Conservation (phyloP, 2,113 vertebrate species). For the Saimiri boliviensis region DNA sequence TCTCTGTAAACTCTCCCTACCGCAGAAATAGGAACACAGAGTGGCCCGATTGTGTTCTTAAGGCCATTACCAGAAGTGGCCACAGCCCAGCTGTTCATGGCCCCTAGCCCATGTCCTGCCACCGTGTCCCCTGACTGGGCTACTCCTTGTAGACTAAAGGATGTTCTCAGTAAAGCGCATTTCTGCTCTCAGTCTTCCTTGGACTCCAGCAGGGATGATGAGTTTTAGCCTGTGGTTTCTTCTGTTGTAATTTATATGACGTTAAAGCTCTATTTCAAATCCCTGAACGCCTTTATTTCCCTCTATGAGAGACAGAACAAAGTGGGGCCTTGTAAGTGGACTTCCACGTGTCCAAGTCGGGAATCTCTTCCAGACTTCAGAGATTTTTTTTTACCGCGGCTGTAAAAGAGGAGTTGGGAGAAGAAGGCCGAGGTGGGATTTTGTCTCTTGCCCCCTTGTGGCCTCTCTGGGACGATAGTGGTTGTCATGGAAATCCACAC, state of each 20-base stretch:
- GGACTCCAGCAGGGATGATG: not conserved
- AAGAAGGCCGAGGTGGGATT: not conserved
- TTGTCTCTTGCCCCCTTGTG: not conserved
- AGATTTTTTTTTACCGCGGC: not conserved
- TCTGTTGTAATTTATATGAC: not conserved
- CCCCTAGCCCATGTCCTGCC: rapidly evolving
- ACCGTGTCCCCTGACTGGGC: rapidly evolving
- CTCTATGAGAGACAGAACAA: not conserved
- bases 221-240: not conserved
- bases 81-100: not conserved
- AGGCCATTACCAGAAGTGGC: not conserved
- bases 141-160: not conserved
- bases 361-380: not conserved
- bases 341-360: not conserved
- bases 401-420: not conserved
- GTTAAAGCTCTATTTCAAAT: not conserved
- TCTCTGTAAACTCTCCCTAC: not conserved
- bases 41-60: not conserved
- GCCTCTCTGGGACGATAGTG: not conserved
- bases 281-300: not conserved
- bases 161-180: rapidly evolving
- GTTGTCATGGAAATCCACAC: slow-evolving; percentile 47
- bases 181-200: not conserved
- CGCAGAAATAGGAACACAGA: not conserved
- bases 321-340: not conserved